A percentile compares a stretch with the other conserved stretches of the same genome.
Evolutionary conservation across 2,888 invertebrate species (phyloP).

Genomic region (Griposia aprilina): DNA sequence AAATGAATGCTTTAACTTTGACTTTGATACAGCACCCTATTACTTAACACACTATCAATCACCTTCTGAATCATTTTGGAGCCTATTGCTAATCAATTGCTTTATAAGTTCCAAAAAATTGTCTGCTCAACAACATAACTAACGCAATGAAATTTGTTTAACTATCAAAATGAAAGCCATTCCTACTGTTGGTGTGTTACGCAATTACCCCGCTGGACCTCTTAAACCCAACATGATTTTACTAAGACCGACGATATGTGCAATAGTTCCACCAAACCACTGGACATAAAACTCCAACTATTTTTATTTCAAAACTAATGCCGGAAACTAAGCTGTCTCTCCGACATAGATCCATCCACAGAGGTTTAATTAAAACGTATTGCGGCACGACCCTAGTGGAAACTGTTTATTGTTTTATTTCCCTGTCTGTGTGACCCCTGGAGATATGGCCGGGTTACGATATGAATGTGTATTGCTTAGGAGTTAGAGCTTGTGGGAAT

Average conservation of each 20-base stretch:
- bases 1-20: background rate
- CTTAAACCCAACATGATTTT: background rate
- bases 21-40: background rate
- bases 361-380: conserved; percentile 62
- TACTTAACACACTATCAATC: too few relatives aligned
- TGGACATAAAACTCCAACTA: background rate
- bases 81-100: too few relatives aligned
- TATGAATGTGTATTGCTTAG: conserved; percentile 20
- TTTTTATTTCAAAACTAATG: conserved; percentile 16
- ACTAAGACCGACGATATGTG: background rate
- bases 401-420: conserved; percentile 48
- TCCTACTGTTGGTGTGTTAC: too few relatives aligned
- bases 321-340: conserved; percentile 9
- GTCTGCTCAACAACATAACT: too few relatives aligned
- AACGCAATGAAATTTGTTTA: too few relatives aligned
- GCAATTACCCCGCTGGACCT: too few relatives aligned
- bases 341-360: conserved; percentile 29
- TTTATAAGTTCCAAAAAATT: too few relatives aligned
- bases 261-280: background rate
- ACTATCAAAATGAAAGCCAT: too few relatives aligned
- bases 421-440: conserved; percentile 22
- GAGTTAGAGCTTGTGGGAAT: background rate
- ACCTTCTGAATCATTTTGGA: too few relatives aligned
- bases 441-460: conserved; percentile 36
- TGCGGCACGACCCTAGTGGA: conserved; percentile 22